phyloP scores from a whole-genome alignment of 2,113 vertebrate species.

The Elephantulus edwardii region DNA sequence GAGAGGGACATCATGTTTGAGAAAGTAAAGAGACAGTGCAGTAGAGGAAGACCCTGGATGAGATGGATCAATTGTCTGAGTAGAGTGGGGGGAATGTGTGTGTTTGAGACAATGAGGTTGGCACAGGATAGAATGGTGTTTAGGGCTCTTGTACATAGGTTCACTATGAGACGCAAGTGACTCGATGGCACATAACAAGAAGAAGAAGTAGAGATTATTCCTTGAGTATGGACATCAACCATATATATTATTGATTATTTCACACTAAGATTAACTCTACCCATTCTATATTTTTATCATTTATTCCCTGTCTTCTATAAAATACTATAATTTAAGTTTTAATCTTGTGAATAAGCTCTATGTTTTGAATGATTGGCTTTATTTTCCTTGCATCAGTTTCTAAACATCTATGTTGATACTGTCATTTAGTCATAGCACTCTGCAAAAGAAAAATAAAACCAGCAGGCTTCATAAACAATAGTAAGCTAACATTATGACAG shows the following conservation, averaged over 20 bases:
- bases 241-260: too few species aligned
- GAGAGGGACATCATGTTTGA: neutral
- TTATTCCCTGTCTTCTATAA: neutral
- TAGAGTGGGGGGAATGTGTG: too few species aligned
- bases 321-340: neutral
- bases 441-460: slow-evolving; percentile 32
- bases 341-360: neutral
- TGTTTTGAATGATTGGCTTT: neutral
- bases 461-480: neutral
- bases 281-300: too few species aligned
- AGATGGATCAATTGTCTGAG: neutral
- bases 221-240: too few species aligned
- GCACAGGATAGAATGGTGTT: neutral
- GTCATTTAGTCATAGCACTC: slow-evolving; percentile 11
- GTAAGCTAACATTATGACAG: slow-evolving; percentile 2
- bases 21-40: neutral
- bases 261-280: too few species aligned
- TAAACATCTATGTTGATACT: neutral
- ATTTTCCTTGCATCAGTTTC: neutral
- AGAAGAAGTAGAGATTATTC: too few species aligned
- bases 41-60: too few species aligned
- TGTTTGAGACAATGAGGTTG: neutral
- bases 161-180: neutral
- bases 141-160: neutral
- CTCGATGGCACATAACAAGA: too few species aligned